phyloP scores from a whole-genome alignment of 2,797 vertebrate genomes.

The Centropyge bicolor region DNA sequence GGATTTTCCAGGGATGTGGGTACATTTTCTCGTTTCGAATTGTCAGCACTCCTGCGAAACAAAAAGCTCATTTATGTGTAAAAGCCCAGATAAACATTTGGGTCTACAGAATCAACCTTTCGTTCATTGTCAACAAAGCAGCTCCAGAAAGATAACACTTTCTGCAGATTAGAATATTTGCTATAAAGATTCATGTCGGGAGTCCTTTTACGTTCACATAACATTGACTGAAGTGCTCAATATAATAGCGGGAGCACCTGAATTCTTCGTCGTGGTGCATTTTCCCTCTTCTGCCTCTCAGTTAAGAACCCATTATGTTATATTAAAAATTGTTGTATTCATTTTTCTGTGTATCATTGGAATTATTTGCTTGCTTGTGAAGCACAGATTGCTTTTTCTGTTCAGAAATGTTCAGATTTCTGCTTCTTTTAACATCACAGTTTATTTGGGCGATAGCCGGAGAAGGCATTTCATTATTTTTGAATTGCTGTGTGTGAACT shows the following conservation, averaged over 20 bases:
- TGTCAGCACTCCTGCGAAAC: slow-evolving; percentile 22
- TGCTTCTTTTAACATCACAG: background rate
- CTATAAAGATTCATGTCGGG: slow-evolving; percentile 22
- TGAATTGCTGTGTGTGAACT: slow-evolving; percentile 24
- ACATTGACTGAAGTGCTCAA: slow-evolving; percentile 36
- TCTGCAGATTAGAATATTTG: slow-evolving; percentile 44
- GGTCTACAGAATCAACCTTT: slow-evolving; percentile 40
- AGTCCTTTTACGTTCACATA: slow-evolving; percentile 39
- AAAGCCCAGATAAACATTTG: slow-evolving; percentile 37
- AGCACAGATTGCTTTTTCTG: slow-evolving; percentile 2
- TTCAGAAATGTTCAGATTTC: slow-evolving; percentile 5
- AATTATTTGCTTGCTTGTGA: slow-evolving; percentile 18
- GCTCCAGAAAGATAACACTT: slow-evolving; percentile 31
- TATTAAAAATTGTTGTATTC: slow-evolving; percentile 26
- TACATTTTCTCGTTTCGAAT: slow-evolving; percentile 16
- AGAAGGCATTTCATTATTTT: slow-evolving; percentile 36
- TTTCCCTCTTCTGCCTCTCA: slow-evolving; percentile 16
- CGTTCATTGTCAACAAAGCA: slow-evolving; percentile 48
- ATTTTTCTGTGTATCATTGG: slow-evolving; percentile 7
- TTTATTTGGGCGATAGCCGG: background rate
- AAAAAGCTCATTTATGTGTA: slow-evolving; percentile 45
- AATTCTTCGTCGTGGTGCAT: slow-evolving; percentile 28
- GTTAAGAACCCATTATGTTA: slow-evolving; percentile 22
- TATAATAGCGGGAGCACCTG: slow-evolving; percentile 31
- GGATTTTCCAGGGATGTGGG: slow-evolving; percentile 19